A percentile compares a stretch with the other conserved stretches of the same genome.
Conservation (phyloP, 2,113 vertebrate genomes). For the Acanthisitta chloris region DNA sequence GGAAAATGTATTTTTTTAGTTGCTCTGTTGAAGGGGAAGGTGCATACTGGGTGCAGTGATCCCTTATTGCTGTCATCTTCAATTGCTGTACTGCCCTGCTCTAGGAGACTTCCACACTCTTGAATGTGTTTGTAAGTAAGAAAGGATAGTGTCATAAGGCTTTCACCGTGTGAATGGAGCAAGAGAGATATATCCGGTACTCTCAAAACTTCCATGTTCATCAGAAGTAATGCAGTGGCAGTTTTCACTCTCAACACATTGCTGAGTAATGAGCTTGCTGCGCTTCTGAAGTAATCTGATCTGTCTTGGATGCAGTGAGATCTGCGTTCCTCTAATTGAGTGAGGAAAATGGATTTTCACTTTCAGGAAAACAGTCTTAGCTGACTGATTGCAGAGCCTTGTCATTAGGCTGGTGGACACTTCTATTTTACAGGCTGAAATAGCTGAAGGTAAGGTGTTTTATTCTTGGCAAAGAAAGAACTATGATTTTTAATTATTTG, state of each 20-base stretch:
- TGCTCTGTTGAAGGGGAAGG: neutral
- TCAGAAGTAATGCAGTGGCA: neutral
- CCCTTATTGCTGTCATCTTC: neutral
- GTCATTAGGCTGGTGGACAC: constrained; percentile 20
- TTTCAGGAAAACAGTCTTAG: constrained; percentile 53
- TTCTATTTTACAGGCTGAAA: constrained; percentile 40
- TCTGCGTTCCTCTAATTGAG: neutral
- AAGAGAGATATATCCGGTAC: neutral
- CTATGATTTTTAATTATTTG: neutral
- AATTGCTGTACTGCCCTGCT: neutral
- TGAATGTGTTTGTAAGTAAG: neutral
- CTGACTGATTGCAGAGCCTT: constrained; percentile 48
- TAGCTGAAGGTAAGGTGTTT: constrained; percentile 36
- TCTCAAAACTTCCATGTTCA: neutral
- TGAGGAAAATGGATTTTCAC: constrained; percentile 54
- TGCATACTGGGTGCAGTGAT: neutral
- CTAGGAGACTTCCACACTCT: neutral
- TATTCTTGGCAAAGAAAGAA: constrained; percentile 8
- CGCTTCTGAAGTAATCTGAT: neutral
- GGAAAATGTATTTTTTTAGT: neutral
- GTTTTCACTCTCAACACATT: neutral
- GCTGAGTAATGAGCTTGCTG: neutral
- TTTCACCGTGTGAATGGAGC: neutral
- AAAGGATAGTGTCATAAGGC: neutral
- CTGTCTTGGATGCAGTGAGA: neutral